A percentile compares a stretch with the other conserved stretches of the same genome.
These are phyloP conservation scores for Pseudorectes ferrugineus DNA, from an alignment of 2,113 vertebrate species.

Conservation along the genomic window DNA sequence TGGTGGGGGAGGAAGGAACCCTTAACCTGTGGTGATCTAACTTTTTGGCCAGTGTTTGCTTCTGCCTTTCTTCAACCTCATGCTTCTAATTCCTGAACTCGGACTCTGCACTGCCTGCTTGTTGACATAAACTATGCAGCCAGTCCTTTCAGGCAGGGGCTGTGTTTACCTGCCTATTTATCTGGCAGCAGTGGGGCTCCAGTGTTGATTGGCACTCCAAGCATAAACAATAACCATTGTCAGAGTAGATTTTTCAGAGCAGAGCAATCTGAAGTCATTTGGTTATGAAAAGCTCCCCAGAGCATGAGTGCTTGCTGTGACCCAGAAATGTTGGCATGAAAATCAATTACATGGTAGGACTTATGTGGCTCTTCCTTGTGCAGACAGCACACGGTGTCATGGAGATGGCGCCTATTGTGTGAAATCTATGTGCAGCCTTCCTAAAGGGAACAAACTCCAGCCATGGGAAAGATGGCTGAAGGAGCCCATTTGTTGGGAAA, in stretches of 20 bases:
- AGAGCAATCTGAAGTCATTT: constrained; percentile 11
- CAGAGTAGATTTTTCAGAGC: background rate
- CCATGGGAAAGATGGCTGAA: background rate
- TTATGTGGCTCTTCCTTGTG: background rate
- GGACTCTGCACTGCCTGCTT: background rate
- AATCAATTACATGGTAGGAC: constrained; percentile 9
- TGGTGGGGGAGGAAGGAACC: fast-evolving
- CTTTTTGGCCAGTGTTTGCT: background rate
- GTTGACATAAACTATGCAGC: background rate
- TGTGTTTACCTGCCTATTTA: constrained; percentile 17
- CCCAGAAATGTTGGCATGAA: background rate
- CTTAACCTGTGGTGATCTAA: background rate
- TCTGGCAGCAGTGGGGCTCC: background rate
- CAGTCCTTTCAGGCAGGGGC: background rate
- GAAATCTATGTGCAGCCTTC: background rate
- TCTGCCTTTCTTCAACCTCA: background rate
- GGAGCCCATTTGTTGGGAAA: background rate
- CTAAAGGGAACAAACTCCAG: background rate
- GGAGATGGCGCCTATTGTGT: background rate
- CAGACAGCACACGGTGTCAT: background rate
- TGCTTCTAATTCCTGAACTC: background rate
- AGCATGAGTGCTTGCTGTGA: background rate
- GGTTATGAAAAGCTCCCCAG: constrained; percentile 33
- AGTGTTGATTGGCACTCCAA: background rate
- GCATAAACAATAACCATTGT: constrained; percentile 15